Conservation (phyloP, 1,140 invertebrate species). For the Drosophila bocqueti region DNA sequence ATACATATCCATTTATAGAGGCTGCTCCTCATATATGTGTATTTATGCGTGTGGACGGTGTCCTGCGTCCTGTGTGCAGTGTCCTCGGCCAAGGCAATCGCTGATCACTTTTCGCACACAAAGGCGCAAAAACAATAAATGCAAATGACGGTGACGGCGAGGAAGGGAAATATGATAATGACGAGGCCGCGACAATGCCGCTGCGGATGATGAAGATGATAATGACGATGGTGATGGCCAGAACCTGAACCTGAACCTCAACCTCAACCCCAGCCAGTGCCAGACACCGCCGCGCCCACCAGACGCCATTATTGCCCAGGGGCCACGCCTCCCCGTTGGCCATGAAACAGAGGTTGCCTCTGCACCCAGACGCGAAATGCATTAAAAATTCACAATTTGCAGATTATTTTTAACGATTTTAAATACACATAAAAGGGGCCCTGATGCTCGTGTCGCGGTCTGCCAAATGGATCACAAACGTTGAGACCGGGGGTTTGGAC, state of each 20-base stretch:
- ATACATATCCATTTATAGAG: conserved; percentile 30
- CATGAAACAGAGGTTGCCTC: conserved; percentile 25
- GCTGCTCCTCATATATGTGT: conserved; percentile 9
- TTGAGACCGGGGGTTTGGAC: conserved; percentile 11
- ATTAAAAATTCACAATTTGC: conserved; percentile 82
- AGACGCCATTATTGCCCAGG: conserved; percentile 64
- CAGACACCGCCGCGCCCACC: conserved; percentile 60
- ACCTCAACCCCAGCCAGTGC: conserved; percentile 37
- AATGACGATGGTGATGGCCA: conserved; percentile 39
- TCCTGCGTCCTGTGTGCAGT: conserved; percentile 18
- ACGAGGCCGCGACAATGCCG: conserved; percentile 36
- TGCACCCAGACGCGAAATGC: conserved; percentile 71
- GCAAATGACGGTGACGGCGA: conserved; percentile 71
- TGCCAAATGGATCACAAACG: conserved; percentile 73
- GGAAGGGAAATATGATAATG: conserved; percentile 31
- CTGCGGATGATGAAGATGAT: conserved; percentile 31
- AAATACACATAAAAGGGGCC: conserved; percentile 74
- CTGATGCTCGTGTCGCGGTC: conserved; percentile 39
- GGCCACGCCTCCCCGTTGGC: conserved; percentile 48
- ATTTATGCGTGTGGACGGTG: conserved; percentile 20
- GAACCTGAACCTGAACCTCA: conserved; percentile 57
- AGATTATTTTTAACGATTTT: conserved; percentile 84
- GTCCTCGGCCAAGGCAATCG: conserved; percentile 71
- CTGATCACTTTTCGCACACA: conserved; percentile 79
- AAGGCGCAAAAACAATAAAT: conserved; percentile 81